phyloP scores from a whole-genome alignment of 2,888 invertebrate genomes.

The Arctia plantaginis region DNA sequence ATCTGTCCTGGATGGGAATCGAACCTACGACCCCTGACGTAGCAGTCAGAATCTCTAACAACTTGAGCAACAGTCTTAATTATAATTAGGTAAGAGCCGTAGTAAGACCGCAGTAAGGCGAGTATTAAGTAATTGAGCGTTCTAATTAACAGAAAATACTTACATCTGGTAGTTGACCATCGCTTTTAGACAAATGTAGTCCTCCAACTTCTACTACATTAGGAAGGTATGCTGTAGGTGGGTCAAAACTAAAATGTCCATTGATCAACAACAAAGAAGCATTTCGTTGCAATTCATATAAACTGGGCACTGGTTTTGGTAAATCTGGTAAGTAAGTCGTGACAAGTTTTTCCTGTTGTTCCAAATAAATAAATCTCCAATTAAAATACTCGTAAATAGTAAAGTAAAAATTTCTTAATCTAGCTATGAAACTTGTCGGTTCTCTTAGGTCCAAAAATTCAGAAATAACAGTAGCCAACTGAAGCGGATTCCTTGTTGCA shows the following conservation, averaged over 20 bases:
- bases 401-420: constrained; percentile 83
- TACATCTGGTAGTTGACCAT: constrained; percentile 69
- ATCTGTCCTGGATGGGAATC: no score
- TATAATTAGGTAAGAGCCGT: no score
- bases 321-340: constrained; percentile 72
- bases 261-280: constrained; percentile 79
- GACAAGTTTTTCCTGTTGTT: constrained; percentile 71
- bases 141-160: constrained; percentile 22
- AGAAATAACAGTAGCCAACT: constrained; percentile 70
- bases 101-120: no score
- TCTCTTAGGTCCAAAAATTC: constrained; percentile 74
- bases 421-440: constrained; percentile 83
- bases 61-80: no score
- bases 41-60: no score
- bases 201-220: constrained; percentile 87
- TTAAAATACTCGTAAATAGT: constrained; percentile 73
- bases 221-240: constrained; percentile 81
- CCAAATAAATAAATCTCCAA: constrained; percentile 75
- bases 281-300: constrained; percentile 74
- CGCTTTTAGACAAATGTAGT: constrained; percentile 76
- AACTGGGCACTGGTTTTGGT: constrained; percentile 70
- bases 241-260: constrained; percentile 81
- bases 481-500: constrained; percentile 73
- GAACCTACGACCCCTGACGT: no score
- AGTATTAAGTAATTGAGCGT: not conserved